Conservation (phyloP, 2,113 vertebrate genomes). For the Epinephelus lanceolatus region DNA sequence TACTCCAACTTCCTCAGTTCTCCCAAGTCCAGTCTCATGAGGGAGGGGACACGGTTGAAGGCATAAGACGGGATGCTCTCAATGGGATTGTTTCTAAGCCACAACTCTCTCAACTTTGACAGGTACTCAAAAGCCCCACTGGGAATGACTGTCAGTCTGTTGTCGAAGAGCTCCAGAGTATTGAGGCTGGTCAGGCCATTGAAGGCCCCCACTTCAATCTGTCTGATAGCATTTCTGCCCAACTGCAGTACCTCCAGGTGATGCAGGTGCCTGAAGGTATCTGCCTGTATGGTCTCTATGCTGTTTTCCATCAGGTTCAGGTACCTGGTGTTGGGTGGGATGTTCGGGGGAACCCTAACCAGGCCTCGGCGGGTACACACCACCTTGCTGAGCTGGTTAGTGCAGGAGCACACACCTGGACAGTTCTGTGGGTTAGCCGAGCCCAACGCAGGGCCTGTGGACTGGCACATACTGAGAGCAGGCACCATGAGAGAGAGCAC, state of each 20-base stretch:
- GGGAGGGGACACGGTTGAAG: slow-evolving; percentile 97
- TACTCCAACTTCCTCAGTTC: slow-evolving; percentile 97
- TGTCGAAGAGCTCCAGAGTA: slow-evolving; percentile 98
- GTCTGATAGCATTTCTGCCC: slow-evolving; percentile 96
- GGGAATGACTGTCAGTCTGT: slow-evolving; percentile 97
- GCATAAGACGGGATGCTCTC: slow-evolving; percentile 98
- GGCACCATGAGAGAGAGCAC: slow-evolving; percentile 93
- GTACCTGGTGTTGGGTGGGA: slow-evolving; percentile 94
- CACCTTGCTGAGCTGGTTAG: slow-evolving; percentile 98
- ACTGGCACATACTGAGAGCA: slow-evolving; percentile 90
- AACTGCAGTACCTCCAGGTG: slow-evolving; percentile 98
- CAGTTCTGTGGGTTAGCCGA: slow-evolving; percentile 93
- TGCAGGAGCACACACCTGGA: slow-evolving; percentile 96
- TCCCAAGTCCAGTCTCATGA: slow-evolving; percentile 96
- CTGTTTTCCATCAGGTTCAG: slow-evolving; percentile 99
- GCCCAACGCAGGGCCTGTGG: slow-evolving; percentile 77
- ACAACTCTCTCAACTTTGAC: slow-evolving; percentile 96
- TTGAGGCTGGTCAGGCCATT: slow-evolving; percentile 98
- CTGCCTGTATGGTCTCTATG: slow-evolving; percentile 96
- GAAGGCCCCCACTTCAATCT: slow-evolving; percentile 98
- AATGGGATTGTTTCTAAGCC: slow-evolving; percentile 98
- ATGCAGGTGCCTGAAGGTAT: slow-evolving; percentile 95
- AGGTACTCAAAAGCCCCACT: slow-evolving; percentile 99
- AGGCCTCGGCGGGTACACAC: slow-evolving; percentile 96
- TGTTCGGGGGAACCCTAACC: slow-evolving; percentile 92